These are phyloP conservation scores for Drosophila persimilis DNA, from an alignment of 1,140 invertebrate species.

Conservation along the genomic window DNA sequence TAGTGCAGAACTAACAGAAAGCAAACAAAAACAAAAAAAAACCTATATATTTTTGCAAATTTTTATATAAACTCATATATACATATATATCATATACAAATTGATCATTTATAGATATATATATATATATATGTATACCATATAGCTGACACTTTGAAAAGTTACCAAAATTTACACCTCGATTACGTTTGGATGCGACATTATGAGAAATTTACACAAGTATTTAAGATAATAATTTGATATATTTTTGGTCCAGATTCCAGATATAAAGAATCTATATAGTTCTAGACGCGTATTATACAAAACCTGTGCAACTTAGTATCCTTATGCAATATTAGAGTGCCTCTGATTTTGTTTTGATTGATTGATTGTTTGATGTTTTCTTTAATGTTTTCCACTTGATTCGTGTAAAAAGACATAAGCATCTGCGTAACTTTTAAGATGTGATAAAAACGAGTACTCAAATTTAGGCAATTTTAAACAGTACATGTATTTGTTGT, in stretches of 20 bases:
- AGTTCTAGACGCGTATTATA: conserved; percentile 38
- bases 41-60: conserved; percentile 75
- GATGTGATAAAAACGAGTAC: conserved; percentile 77
- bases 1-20: conserved; percentile 24
- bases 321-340: conserved; percentile 83
- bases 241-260: conserved; percentile 38
- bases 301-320: conserved; percentile 75
- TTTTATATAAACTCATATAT: conserved; percentile 70
- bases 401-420: conserved; percentile 47
- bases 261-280: conserved; percentile 26
- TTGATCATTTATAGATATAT: conserved; percentile 33
- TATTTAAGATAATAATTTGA: conserved; percentile 19
- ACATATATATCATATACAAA: conserved; percentile 61
- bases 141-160: conserved; percentile 47
- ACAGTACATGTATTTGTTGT: conserved; percentile 55
- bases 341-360: conserved; percentile 76
- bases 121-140: conserved; percentile 48
- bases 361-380: conserved; percentile 16
- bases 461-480: conserved; percentile 79
- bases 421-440: conserved; percentile 70
- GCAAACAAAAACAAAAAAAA: conserved; percentile 35
- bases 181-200: conserved; percentile 49
- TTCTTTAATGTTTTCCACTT: conserved; percentile 44
- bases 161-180: conserved; percentile 52
- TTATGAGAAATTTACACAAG: conserved; percentile 55